These are phyloP conservation scores for Drosophila malerkotliana DNA, from an alignment of 1,140 invertebrate species.

Conservation along the genomic window DNA sequence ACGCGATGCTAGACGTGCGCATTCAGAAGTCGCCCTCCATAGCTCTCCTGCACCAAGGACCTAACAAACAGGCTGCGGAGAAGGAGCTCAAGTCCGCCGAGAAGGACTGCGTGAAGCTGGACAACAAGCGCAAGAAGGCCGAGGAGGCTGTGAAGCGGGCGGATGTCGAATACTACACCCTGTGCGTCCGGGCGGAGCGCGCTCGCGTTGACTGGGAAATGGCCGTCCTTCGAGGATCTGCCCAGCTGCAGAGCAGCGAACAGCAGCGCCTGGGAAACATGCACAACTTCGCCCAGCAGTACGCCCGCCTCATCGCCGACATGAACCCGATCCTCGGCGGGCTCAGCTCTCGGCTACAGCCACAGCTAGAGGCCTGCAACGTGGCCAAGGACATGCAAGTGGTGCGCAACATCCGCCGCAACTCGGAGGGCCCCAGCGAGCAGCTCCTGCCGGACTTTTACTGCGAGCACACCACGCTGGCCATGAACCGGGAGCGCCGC, in stretches of 20 bases:
- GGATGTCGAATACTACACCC: slow-evolving; percentile 96
- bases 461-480: slow-evolving; percentile 95
- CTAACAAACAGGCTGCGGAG: slow-evolving; percentile 78
- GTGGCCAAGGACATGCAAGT: slow-evolving; percentile 81
- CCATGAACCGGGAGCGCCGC: slow-evolving; percentile 95
- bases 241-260: slow-evolving; percentile 92
- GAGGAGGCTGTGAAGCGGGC: slow-evolving; percentile 95
- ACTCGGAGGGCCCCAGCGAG: slow-evolving; percentile 86
- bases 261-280: slow-evolving; percentile 94
- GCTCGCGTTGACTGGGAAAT: slow-evolving; percentile 96
- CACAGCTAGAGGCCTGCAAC: slow-evolving; percentile 79
- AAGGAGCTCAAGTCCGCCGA: slow-evolving; percentile 84
- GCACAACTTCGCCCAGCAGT: slow-evolving; percentile 91
- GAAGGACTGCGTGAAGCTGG: slow-evolving; percentile 88
- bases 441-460: slow-evolving; percentile 97
- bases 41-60: slow-evolving; percentile 84
- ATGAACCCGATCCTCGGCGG: slow-evolving; percentile 89
- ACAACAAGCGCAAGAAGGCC: slow-evolving; percentile 94
- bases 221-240: slow-evolving; percentile 91
- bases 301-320: slow-evolving; percentile 90
- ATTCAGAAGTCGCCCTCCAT: slow-evolving; percentile 84
- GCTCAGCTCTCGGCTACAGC: slow-evolving; percentile 74
- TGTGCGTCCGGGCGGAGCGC: slow-evolving; percentile 94
- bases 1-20: slow-evolving; percentile 86
- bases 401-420: slow-evolving; percentile 79